A percentile compares a stretch with the other conserved stretches of the same genome.
phyloP scores from a whole-genome alignment of 2,888 invertebrate species.

The Papilio protenor region DNA sequence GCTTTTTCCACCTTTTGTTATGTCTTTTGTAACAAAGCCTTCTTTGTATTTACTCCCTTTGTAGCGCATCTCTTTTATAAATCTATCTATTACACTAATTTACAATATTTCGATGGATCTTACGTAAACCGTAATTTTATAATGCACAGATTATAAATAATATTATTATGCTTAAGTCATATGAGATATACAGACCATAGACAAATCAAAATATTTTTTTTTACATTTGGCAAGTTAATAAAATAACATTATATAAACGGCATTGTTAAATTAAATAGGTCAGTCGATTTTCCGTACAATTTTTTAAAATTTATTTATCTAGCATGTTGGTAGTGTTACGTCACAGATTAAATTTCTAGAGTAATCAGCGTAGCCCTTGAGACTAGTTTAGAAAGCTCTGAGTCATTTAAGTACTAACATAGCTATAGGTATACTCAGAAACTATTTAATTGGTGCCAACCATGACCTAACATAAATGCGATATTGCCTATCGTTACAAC shows the following conservation, averaged over 20 bases:
- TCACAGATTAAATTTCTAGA: background rate
- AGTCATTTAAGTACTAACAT: background rate
- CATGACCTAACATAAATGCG: slow-evolving; percentile 10
- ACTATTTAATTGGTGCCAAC: background rate
- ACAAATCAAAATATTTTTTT: no score
- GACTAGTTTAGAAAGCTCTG: slow-evolving; percentile 13
- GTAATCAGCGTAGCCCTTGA: slow-evolving; percentile 6
- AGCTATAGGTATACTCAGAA: background rate
- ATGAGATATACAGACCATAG: no score
- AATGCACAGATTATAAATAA: background rate
- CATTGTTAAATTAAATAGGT: no score
- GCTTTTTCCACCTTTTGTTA: background rate
- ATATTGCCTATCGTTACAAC: background rate
- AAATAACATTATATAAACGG: no score
- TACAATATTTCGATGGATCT: background rate
- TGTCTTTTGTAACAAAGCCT: slow-evolving; percentile 12
- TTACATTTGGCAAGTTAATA: no score
- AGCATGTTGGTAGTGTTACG: background rate
- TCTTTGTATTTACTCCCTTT: background rate
- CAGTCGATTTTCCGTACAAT: no score
- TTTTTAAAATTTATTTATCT: no score
- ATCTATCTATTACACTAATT: background rate
- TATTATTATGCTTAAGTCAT: no score
- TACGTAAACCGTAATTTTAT: background rate
- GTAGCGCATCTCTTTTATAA: background rate